Evolutionary conservation across 2,113 vertebrate genomes (phyloP).

Genomic region (Epinephelus lanceolatus): DNA sequence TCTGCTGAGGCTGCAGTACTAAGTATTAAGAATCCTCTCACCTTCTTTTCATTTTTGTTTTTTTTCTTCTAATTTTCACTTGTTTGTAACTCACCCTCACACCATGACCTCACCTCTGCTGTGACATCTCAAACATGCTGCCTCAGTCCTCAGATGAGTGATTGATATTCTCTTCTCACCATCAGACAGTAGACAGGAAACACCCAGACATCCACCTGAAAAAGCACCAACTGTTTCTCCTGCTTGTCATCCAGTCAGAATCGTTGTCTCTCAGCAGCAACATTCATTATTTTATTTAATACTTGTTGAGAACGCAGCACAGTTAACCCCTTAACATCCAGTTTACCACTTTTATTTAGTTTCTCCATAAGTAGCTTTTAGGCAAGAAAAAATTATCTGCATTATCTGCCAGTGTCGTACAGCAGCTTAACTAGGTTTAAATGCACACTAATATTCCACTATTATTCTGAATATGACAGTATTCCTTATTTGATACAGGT

Average conservation of each 20-base stretch:
- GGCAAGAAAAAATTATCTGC: neutral
- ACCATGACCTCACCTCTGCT: neutral
- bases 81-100: neutral
- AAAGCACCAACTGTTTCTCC: neutral
- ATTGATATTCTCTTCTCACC: slow-evolving; percentile 30
- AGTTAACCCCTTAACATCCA: neutral
- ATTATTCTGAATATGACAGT: too few species aligned
- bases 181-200: neutral
- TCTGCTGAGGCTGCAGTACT: neutral
- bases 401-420: neutral
- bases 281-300: neutral
- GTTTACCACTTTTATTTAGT: neutral
- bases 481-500: too few species aligned
- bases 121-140: neutral
- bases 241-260: neutral
- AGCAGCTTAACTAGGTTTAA: neutral
- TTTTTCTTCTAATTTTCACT: neutral
- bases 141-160: neutral
- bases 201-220: slow-evolving; percentile 10
- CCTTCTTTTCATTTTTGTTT: neutral
- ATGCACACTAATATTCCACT: too few species aligned
- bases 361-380: neutral
- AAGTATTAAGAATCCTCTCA: neutral
- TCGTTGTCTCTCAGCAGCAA: neutral
- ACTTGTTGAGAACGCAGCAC: neutral